Evolutionary conservation across 2,113 vertebrate genomes (phyloP).

Genomic region (Irena cyanogastra): DNA sequence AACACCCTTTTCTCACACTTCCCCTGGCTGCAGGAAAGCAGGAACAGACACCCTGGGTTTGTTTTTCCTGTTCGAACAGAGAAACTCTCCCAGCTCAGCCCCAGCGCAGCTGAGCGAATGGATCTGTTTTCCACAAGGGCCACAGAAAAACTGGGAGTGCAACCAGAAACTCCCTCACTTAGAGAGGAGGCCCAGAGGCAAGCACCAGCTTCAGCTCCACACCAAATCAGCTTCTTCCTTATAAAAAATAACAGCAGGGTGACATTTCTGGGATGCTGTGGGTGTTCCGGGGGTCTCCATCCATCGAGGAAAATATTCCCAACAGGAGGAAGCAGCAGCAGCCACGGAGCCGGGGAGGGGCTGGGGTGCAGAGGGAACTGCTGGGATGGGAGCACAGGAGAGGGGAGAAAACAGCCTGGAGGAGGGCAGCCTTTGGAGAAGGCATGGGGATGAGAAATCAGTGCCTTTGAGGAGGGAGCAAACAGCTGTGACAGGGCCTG

Average conservation of each 20-base stretch:
- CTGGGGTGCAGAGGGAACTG: not conserved
- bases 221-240: fast-evolving
- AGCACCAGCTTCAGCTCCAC: not conserved
- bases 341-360: not conserved
- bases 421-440: too few species aligned
- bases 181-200: not conserved
- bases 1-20: not conserved
- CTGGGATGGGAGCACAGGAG: not conserved
- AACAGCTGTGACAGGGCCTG: not conserved
- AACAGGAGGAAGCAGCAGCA: not conserved
- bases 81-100: not conserved
- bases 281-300: not conserved
- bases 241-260: not conserved
- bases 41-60: not conserved
- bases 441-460: not conserved
- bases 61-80: not conserved
- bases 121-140: not conserved
- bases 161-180: not conserved
- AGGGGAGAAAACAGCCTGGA: too few species aligned
- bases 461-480: not conserved
- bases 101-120: not conserved
- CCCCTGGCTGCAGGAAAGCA: not conserved
- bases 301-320: not conserved
- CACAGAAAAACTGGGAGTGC: not conserved
- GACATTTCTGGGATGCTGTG: not conserved